Base-by-base conservation (phyloP, 2,888 invertebrate species). In the Troglohyphantes excavatus region DNA sequence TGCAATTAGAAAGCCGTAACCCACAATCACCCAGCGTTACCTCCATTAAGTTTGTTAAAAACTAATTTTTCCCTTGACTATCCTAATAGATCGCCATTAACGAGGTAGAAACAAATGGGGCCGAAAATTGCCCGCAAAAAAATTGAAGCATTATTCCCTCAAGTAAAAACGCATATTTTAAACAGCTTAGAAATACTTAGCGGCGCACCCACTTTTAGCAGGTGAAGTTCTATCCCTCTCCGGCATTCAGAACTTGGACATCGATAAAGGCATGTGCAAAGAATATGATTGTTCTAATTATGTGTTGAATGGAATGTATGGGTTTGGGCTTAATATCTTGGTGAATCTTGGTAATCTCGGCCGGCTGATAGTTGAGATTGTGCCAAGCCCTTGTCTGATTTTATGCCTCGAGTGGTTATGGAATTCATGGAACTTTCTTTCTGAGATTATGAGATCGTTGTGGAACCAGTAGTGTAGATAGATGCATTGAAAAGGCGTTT, bases 111-210 rank as follows among this genome's bases (percentile, higher is more conserved):
- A 53, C 53, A 53, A 53, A 53, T 53, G 53, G 53, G 53, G n/a
- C 53, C 53, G n/a, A 53, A 53, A 53, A 53, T 17, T 13, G 13
- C 5, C 53, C 5, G 53, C n/a, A 53, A 11, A 7, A 39, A 39
- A 53, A n/a, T 33, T 33, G 33, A 53, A n/a, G 21, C 43, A 43
- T 21, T 70, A 13, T 19, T 27, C 76, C 65, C 78, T 65, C 61
- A 39, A 78, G 65, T 53, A 63, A 65, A 63, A 65, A 65, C n/a
- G 43, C 65, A 78, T 65, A 76, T 76, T 76, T 76, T 68, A 68
- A 29, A 65, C 67, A 67, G 81, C 68, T 67, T 81, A 81, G 43
- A 81, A 81, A 59, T 81, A 81, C 81, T 29, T 53, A 59, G 68
- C 46, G 53, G 29, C 68, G 68, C 68, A 67, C 81, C 81, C 53